These are phyloP conservation scores for Sebastiscus tertius DNA, from an alignment of 2,797 vertebrate species.

Conservation along the genomic window DNA sequence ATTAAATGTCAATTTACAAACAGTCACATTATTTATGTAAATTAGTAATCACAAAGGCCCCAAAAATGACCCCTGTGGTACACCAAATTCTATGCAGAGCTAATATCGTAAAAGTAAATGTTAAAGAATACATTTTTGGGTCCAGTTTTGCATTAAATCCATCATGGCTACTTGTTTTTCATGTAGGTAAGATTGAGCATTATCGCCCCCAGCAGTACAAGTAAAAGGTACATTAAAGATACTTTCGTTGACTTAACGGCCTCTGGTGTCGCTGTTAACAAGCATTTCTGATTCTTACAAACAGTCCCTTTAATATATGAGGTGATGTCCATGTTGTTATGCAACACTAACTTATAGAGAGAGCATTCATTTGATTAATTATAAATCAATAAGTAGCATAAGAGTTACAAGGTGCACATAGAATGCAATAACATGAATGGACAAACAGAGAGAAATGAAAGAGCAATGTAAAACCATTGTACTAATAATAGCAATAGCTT, in stretches of 20 bases:
- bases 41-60: background rate
- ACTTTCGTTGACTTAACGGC: no score
- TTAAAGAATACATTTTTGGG: background rate
- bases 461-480: background rate
- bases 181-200: background rate
- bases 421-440: background rate
- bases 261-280: no score
- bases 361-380: no score
- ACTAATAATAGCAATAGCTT: background rate
- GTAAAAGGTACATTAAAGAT: background rate
- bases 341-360: no score
- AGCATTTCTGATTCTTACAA: no score
- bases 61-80: background rate
- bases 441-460: background rate
- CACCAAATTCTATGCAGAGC: background rate
- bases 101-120: background rate
- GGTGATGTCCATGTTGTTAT: background rate
- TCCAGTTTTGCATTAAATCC: background rate
- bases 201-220: background rate
- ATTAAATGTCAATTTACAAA: background rate
- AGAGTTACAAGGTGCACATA: background rate
- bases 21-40: background rate
- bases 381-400: background rate
- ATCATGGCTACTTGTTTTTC: background rate
- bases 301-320: background rate